Evolutionary conservation across 2,888 invertebrate species (phyloP).

Genomic region (Sussaba pulchella): DNA sequence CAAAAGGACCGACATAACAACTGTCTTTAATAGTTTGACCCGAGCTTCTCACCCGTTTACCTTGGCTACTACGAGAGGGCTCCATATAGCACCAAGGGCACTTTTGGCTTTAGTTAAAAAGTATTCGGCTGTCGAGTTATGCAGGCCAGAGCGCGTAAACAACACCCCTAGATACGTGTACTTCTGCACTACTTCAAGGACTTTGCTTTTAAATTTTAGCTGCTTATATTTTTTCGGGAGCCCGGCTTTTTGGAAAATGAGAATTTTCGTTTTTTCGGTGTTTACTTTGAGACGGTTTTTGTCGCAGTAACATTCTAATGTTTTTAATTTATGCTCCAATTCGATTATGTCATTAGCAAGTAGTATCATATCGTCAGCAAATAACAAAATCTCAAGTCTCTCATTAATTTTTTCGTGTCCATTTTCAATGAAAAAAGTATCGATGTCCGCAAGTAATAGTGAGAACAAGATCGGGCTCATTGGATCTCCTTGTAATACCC

Average conservation of each 20-base stretch:
- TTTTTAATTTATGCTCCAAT: background rate
- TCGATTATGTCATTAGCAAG: background rate
- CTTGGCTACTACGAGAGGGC: background rate
- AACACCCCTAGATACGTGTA: background rate
- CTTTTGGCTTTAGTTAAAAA: slow-evolving; percentile 18
- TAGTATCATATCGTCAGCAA: background rate
- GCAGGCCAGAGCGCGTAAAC: background rate
- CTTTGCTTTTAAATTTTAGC: background rate
- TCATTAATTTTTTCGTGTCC: slow-evolving; percentile 4
- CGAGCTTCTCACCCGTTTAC: background rate
- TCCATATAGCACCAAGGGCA: background rate
- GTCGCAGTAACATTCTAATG: background rate
- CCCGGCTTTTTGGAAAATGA: background rate
- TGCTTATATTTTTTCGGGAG: background rate
- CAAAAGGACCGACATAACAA: no score
- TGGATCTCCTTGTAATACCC: slow-evolving; percentile 27
- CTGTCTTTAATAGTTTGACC: background rate
- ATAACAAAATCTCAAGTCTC: background rate
- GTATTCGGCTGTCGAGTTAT: slow-evolving; percentile 19
- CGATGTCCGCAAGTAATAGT: slow-evolving; percentile 2
- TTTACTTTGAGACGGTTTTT: background rate
- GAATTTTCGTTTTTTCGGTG: background rate
- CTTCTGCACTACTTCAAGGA: background rate
- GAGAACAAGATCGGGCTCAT: slow-evolving; percentile 20
- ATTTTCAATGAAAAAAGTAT: background rate